Evolutionary conservation across 1,140 invertebrate genomes (phyloP).

Genomic region (Oedothorax gibbosus): DNA sequence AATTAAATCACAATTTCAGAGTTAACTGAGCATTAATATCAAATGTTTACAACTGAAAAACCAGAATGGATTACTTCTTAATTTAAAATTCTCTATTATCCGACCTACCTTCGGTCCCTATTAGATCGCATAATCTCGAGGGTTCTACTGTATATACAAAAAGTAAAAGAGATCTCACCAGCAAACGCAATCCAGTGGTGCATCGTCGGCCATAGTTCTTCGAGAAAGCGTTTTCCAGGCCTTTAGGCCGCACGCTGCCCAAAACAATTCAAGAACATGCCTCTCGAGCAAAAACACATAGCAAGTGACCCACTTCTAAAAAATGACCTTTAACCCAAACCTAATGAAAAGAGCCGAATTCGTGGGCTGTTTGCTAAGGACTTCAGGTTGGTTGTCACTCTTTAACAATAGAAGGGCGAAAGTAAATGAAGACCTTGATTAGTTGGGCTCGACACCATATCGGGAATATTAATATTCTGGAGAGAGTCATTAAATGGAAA

Average conservation of each 20-base stretch:
- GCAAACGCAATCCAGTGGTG: conserved; percentile 11
- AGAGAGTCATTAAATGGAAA: too few species aligned
- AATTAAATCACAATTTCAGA: too few species aligned
- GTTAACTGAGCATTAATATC: too few species aligned
- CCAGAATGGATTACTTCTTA: too few species aligned
- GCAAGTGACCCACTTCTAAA: conserved; percentile 35
- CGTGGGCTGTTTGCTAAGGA: conserved; percentile 12
- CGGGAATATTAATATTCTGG: too few species aligned
- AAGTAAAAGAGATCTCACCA: not conserved
- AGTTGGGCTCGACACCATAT: not conserved
- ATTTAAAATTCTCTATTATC: too few species aligned
- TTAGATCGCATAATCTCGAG: too few species aligned
- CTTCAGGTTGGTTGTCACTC: not conserved
- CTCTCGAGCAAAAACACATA: not conserved
- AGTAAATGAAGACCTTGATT: not conserved
- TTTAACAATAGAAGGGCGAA: conserved; percentile 4
- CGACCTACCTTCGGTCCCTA: too few species aligned
- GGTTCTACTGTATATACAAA: too few species aligned
- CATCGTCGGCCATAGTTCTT: conserved; percentile 1
- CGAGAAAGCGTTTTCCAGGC: not conserved
- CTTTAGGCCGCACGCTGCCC: not conserved
- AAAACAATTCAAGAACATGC: conserved; percentile 19
- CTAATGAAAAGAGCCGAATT: not conserved
- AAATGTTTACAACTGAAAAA: too few species aligned
- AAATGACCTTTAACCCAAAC: conserved; percentile 36